A percentile compares a stretch with the other conserved stretches of the same genome.
Evolutionary conservation across 2,113 vertebrate species (phyloP).

Genomic region (Aegypius monachus): DNA sequence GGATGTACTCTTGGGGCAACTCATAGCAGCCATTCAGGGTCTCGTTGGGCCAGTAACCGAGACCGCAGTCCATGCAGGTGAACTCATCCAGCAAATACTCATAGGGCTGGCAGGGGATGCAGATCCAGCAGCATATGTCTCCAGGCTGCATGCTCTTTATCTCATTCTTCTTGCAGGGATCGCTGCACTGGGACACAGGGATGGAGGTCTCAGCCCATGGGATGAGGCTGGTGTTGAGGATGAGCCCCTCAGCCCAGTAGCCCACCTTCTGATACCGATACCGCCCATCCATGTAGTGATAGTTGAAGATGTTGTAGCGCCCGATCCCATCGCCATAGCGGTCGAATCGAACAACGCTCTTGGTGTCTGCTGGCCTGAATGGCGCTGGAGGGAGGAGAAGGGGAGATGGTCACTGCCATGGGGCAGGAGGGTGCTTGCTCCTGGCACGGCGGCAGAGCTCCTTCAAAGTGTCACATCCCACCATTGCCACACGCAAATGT

Average conservation of each 20-base stretch:
- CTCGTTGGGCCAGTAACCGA: conserved; percentile 90
- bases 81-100: conserved; percentile 93
- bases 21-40: conserved; percentile 91
- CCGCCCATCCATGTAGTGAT: conserved; percentile 79
- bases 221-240: conserved; percentile 84
- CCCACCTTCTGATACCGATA: conserved; percentile 92
- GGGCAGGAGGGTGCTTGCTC: not conserved
- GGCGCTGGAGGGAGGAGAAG: conserved; percentile 78
- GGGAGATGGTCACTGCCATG: not conserved
- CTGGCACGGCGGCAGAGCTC: not conserved
- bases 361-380: conserved; percentile 86
- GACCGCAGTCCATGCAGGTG: conserved; percentile 91
- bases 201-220: conserved; percentile 79
- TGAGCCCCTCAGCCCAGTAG: conserved; percentile 93
- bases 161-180: conserved; percentile 94
- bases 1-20: conserved; percentile 95
- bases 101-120: conserved; percentile 93
- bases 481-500: not conserved
- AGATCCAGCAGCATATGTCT: conserved; percentile 99
- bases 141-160: conserved; percentile 97
- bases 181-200: conserved; percentile 94
- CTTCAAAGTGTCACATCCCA: not conserved
- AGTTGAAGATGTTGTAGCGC: conserved; percentile 98
- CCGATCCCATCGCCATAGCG: conserved; percentile 89
- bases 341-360: conserved; percentile 88